Evolutionary conservation across 2,888 invertebrate species (phyloP).

Genomic region (Trissoscelio sp.): DNA sequence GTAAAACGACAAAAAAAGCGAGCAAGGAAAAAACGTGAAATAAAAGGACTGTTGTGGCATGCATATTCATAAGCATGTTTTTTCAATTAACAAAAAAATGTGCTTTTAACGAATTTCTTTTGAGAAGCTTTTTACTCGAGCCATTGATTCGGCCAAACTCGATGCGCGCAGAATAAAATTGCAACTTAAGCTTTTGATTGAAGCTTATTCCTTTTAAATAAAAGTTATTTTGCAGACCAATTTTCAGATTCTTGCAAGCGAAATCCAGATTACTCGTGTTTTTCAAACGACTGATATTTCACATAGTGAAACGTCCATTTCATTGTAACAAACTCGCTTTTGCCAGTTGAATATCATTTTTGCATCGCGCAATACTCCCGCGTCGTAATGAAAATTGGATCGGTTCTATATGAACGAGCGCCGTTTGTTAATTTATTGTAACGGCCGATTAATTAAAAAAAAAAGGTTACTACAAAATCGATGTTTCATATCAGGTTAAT

Average conservation of each 20-base stretch:
- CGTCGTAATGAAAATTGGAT: slow-evolving; percentile 12
- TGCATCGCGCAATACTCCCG: background rate
- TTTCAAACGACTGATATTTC: too few species aligned
- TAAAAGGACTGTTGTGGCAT: background rate
- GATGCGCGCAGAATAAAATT: slow-evolving; percentile 4
- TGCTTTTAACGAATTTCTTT: slow-evolving; percentile 15
- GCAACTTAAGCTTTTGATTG: slow-evolving; percentile 30
- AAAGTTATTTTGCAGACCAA: slow-evolving; percentile 30
- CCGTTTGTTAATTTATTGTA: slow-evolving; percentile 11
- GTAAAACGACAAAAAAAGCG: too few species aligned
- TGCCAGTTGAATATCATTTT: background rate
- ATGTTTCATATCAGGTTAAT: slow-evolving; percentile 24
- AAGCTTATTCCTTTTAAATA: slow-evolving; percentile 34
- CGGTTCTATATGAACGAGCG: background rate
- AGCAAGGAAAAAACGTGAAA: too few species aligned
- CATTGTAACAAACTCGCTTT: slow-evolving; percentile 8
- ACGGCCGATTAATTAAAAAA: slow-evolving; percentile 22
- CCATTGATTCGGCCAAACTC: slow-evolving; percentile 10
- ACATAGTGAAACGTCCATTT: too few species aligned
- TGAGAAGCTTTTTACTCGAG: slow-evolving; percentile 1
- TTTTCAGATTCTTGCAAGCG: slow-evolving; percentile 11
- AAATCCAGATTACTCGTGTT: slow-evolving; percentile 16
- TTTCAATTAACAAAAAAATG: slow-evolving; percentile 16
- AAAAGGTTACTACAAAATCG: slow-evolving; percentile 4
- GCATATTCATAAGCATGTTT: background rate